These are phyloP conservation scores for Hemicordylus capensis DNA, from an alignment of 2,113 vertebrate species.

Conservation along the genomic window DNA sequence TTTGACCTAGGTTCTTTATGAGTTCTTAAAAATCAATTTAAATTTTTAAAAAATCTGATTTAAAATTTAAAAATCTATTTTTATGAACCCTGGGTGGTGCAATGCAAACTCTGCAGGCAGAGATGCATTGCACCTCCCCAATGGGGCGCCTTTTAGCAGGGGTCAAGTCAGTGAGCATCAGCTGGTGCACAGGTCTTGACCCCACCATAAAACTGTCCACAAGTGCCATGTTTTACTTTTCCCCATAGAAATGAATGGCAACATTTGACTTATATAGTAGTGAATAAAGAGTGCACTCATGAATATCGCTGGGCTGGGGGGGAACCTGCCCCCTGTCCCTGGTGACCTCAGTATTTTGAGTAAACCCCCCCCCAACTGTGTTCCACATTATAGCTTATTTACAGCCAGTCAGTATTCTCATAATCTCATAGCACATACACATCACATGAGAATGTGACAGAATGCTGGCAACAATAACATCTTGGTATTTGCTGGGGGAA, in stretches of 20 bases:
- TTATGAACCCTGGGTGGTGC: not conserved
- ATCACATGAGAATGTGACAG: not conserved
- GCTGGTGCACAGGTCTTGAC: not conserved
- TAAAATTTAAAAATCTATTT: too few species aligned
- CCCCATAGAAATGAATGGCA: not conserved
- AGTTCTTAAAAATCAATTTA: too few species aligned
- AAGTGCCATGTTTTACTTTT: not conserved
- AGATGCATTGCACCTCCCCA: not conserved
- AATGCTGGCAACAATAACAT: not conserved
- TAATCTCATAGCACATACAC: not conserved
- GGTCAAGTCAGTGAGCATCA: not conserved
- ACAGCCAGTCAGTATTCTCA: too few species aligned
- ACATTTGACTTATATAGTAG: not conserved
- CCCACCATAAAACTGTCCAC: not conserved
- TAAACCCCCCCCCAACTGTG: not conserved
- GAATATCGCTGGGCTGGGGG: not conserved
- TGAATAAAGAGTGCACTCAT: not conserved
- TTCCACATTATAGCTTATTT: not conserved
- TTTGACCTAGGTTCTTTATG: too few species aligned
- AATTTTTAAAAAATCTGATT: too few species aligned
- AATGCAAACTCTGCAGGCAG: not conserved
- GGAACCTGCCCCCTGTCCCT: not conserved
- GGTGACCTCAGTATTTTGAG: not conserved
- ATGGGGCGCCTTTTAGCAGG: not conserved
- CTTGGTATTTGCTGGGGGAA: not conserved